Evolutionary conservation across 1,140 invertebrate species (phyloP).

Genomic region (Sminthurides bifidus): DNA sequence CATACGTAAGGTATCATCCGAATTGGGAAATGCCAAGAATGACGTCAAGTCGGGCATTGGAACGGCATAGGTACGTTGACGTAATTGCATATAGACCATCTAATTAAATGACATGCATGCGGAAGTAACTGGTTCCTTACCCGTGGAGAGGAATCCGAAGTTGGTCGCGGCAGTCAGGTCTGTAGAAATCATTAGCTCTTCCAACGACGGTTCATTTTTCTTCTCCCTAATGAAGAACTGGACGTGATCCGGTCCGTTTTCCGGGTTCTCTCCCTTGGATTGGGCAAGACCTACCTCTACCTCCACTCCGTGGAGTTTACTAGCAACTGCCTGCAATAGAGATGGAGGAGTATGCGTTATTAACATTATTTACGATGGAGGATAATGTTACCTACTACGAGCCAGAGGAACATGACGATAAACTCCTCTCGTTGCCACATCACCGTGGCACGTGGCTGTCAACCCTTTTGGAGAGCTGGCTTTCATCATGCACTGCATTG

Average conservation of each 20-base stretch:
- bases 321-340: constrained; percentile 65
- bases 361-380: too few species aligned
- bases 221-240: constrained; percentile 86
- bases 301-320: constrained; percentile 77
- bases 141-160: constrained; percentile 45
- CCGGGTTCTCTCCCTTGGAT: constrained; percentile 59
- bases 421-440: neutral
- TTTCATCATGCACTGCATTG: neutral
- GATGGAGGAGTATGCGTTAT: too few species aligned
- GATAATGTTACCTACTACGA: too few species aligned
- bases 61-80: too few species aligned
- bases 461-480: neutral
- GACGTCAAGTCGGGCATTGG: too few species aligned
- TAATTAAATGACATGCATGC: neutral
- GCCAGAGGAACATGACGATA: too few species aligned
- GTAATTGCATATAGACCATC: too few species aligned
- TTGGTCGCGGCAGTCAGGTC: constrained; percentile 20
- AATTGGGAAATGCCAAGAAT: too few species aligned
- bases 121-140: constrained; percentile 37
- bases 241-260: constrained; percentile 73
- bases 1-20: too few species aligned
- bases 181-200: constrained; percentile 24
- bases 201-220: constrained; percentile 46
- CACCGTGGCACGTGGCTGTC: neutral
- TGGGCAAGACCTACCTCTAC: constrained; percentile 80